These are phyloP conservation scores for Chrysoperla carnea DNA, from an alignment of 1,140 invertebrate species.

Conservation along the genomic window DNA sequence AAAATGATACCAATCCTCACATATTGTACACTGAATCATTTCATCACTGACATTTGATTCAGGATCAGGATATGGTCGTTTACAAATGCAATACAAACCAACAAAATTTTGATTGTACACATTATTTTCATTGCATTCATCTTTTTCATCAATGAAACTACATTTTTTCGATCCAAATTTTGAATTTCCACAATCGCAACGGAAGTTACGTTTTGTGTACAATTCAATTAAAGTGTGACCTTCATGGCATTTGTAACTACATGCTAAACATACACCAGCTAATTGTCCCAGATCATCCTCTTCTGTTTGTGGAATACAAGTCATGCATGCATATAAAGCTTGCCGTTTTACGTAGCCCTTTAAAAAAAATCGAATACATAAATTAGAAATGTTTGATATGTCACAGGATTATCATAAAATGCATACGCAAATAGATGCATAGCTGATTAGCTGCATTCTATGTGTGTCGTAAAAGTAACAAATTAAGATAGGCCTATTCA, in stretches of 20 bases:
- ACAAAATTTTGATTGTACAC: constrained; percentile 91
- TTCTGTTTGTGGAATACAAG: constrained; percentile 49
- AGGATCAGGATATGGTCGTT: constrained; percentile 88
- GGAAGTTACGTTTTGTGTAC: constrained; percentile 92
- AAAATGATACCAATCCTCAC: constrained; percentile 96
- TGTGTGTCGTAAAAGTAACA: no score
- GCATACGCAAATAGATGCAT: no score
- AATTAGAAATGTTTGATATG: background rate
- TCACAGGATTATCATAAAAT: constrained; percentile 2
- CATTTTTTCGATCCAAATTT: constrained; percentile 63
- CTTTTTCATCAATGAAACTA: constrained; percentile 51
- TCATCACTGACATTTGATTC: constrained; percentile 63
- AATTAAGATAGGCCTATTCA: no score
- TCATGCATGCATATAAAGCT: constrained; percentile 87
- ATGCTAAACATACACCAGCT: constrained; percentile 87
- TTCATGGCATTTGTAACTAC: constrained; percentile 87
- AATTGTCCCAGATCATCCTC: constrained; percentile 31
- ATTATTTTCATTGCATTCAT: constrained; percentile 51
- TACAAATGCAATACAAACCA: constrained; percentile 84
- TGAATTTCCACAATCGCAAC: constrained; percentile 92
- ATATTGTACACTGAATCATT: constrained; percentile 94
- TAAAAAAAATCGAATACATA: constrained; percentile 16
- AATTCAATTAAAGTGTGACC: constrained; percentile 91
- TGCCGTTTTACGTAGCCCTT: constrained; percentile 89
- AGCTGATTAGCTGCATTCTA: no score